phyloP scores from a whole-genome alignment of 2,797 vertebrate species.

The Danionella dracula region DNA sequence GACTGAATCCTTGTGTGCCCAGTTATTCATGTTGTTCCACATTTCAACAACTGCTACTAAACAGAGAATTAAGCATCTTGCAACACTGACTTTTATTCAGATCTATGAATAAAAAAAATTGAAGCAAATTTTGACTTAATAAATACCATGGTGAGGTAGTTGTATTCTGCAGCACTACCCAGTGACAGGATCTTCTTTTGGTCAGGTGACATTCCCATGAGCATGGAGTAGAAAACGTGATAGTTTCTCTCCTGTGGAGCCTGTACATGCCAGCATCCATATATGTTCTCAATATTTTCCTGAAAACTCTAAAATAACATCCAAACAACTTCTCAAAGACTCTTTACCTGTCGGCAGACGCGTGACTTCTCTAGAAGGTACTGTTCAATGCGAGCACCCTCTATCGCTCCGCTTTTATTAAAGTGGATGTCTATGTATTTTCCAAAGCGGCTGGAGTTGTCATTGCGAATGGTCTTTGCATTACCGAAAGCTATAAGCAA shows the following conservation, averaged over 20 bases:
- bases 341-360: constrained; percentile 87
- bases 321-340: neutral
- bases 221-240: constrained; percentile 95
- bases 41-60: neutral
- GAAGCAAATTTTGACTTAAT: neutral
- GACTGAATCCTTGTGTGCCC: neutral
- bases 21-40: neutral
- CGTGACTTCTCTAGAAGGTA: constrained; percentile 96
- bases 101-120: too few species aligned
- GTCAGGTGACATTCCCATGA: constrained; percentile 85
- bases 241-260: constrained; percentile 89
- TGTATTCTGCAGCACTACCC: constrained; percentile 80
- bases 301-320: neutral
- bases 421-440: constrained; percentile 93
- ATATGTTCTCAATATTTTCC: neutral
- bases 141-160: constrained; percentile 82
- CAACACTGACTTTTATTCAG: too few species aligned
- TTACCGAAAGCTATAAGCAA: constrained; percentile 86
- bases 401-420: constrained; percentile 76
- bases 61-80: too few species aligned
- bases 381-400: constrained; percentile 88
- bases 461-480: constrained; percentile 90
- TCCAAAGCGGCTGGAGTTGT: constrained; percentile 97
- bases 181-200: constrained; percentile 87
- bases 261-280: constrained; percentile 54